These are phyloP conservation scores for Umimayanthus kanabou DNA, from an alignment of 92 coral and sea anemone species.

Conservation along the genomic window DNA sequence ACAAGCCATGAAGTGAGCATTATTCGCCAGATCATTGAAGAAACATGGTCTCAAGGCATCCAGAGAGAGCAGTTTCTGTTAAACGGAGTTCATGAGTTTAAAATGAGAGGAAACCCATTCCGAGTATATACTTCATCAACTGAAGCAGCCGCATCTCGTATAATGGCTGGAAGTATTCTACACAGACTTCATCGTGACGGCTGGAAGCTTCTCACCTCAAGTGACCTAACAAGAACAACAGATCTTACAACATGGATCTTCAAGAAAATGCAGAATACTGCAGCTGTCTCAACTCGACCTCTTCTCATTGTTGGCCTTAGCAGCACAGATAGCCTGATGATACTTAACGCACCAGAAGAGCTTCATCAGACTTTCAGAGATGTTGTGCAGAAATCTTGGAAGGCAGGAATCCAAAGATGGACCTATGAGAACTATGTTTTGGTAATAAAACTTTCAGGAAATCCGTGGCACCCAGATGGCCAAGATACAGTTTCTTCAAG, in stretches of 20 bases:
- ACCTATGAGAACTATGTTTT: slow-evolving; percentile 34
- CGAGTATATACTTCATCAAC: slow-evolving; percentile 1
- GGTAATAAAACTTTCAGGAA: slow-evolving; percentile 52
- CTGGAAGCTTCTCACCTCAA: slow-evolving; percentile 51
- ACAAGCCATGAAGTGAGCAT: slow-evolving; percentile 45
- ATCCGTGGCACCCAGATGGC: slow-evolving; percentile 59
- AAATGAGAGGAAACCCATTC: slow-evolving; percentile 48
- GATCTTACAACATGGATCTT: slow-evolving; percentile 56
- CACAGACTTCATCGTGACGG: slow-evolving; percentile 54
- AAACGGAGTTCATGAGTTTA: slow-evolving; percentile 52
- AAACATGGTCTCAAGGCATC: slow-evolving; percentile 59
- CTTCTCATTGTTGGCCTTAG: slow-evolving; percentile 63
- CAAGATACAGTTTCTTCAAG: slow-evolving; percentile 51
- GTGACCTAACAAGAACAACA: slow-evolving; percentile 47
- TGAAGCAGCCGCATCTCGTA: slow-evolving; percentile 37
- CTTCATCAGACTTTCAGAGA: slow-evolving; percentile 50
- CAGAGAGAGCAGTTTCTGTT: slow-evolving; percentile 45
- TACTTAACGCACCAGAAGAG: slow-evolving; percentile 53
- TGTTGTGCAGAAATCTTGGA: slow-evolving; percentile 48
- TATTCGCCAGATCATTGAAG: slow-evolving; percentile 53
- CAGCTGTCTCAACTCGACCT: slow-evolving; percentile 36
- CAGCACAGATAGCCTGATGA: slow-evolving; percentile 58
- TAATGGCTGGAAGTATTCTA: slow-evolving; percentile 56
- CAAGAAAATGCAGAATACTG: slow-evolving; percentile 38
- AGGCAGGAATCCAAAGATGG: slow-evolving; percentile 58